Conservation (phyloP, 2,797 vertebrate genomes). For the Ctenopoma kingsleyae region DNA sequence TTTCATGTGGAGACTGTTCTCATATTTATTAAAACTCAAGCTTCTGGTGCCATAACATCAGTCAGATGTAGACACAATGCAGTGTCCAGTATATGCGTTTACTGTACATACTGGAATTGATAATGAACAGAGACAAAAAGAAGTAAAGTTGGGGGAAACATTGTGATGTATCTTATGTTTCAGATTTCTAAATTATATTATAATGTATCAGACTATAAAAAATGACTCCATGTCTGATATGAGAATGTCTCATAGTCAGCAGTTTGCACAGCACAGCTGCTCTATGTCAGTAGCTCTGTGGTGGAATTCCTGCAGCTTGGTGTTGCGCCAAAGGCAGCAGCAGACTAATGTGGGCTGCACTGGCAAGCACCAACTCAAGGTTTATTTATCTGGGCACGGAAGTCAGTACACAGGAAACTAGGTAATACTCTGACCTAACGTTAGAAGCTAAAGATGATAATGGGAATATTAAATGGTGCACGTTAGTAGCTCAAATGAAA, state of each 20-base stretch:
- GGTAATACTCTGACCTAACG: constrained; percentile 56
- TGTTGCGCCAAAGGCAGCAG: constrained; percentile 77
- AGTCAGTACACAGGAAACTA: constrained; percentile 77
- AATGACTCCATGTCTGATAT: constrained; percentile 12
- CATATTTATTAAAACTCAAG: constrained; percentile 43
- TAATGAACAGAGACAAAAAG: background rate
- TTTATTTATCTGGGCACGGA: constrained; percentile 85
- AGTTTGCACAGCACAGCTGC: constrained; percentile 54
- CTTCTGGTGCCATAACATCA: constrained; percentile 24
- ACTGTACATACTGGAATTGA: background rate
- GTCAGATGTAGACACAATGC: background rate
- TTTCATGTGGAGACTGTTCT: constrained; percentile 36
- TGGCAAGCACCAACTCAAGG: constrained; percentile 75
- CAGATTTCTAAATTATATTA: constrained; percentile 3
- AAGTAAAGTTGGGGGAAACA: constrained; percentile 1
- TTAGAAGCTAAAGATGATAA: constrained; percentile 81
- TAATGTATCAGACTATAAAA: background rate
- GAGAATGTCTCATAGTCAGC: constrained; percentile 36
- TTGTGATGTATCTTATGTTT: background rate
- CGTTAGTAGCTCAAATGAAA: constrained; percentile 78
- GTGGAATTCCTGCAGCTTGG: constrained; percentile 83
- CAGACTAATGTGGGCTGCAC: constrained; percentile 67
- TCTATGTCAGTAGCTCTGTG: constrained; percentile 71
- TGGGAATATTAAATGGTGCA: constrained; percentile 78
- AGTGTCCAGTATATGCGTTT: constrained; percentile 19